These are phyloP conservation scores for Hartigia nigra DNA, from an alignment of 2,888 invertebrate species.

Conservation along the genomic window DNA sequence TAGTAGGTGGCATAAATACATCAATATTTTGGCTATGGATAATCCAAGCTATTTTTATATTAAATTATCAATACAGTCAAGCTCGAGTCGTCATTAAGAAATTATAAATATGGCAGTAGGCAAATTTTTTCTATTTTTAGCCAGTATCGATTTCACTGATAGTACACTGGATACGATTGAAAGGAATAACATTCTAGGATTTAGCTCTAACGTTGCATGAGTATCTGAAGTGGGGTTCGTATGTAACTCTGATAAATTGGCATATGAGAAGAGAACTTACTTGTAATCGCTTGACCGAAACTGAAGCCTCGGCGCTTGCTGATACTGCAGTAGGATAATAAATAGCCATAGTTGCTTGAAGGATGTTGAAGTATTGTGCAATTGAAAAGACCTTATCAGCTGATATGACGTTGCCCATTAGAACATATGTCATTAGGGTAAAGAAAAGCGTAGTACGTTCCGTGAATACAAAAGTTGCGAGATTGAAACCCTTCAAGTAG, in stretches of 20 bases:
- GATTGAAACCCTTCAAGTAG: slow-evolving; percentile 75
- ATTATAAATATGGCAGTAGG: neutral
- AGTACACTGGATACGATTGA: neutral
- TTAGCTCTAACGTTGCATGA: neutral
- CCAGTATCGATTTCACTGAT: neutral
- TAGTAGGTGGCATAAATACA: too few relatives aligned
- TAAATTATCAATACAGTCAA: neutral
- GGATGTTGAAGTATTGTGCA: slow-evolving; percentile 81
- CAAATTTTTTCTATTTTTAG: neutral
- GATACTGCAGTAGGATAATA: slow-evolving; percentile 74
- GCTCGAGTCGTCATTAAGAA: neutral
- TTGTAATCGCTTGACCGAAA: slow-evolving; percentile 74
- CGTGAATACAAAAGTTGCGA: slow-evolving; percentile 80
- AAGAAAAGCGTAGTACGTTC: slow-evolving; percentile 86
- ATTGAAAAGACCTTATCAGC: slow-evolving; percentile 80
- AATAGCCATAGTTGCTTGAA: slow-evolving; percentile 77
- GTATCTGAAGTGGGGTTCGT: slow-evolving; percentile 55
- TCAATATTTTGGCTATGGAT: too few relatives aligned
- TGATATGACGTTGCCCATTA: slow-evolving; percentile 69
- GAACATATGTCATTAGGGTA: slow-evolving; percentile 81
- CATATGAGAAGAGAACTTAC: slow-evolving; percentile 54
- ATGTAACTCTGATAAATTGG: slow-evolving; percentile 64
- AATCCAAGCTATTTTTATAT: neutral
- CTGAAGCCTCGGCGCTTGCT: slow-evolving; percentile 73
- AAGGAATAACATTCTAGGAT: neutral